A percentile compares a stretch with the other conserved stretches of the same genome.
Evolutionary conservation across 2,113 vertebrate genomes (phyloP).

Genomic region (Perognathus longimembris): DNA sequence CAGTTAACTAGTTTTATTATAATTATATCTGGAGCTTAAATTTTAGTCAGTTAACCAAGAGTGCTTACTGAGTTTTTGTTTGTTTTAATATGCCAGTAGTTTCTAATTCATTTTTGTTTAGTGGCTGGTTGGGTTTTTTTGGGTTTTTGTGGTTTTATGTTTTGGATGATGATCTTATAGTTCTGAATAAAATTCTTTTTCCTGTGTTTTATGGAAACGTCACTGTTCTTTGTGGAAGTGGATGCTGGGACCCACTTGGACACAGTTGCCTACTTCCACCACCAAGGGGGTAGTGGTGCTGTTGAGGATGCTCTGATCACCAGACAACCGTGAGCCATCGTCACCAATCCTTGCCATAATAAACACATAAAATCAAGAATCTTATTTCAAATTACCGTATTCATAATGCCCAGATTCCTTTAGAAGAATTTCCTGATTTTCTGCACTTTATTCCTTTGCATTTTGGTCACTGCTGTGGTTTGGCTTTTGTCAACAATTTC

Average conservation of each 20-base stretch:
- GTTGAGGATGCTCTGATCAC: too few species aligned
- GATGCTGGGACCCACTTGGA: neutral
- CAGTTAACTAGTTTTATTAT: too few species aligned
- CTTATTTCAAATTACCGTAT: neutral
- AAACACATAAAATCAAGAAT: neutral
- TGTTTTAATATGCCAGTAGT: neutral
- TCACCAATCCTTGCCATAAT: neutral
- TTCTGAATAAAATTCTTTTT: neutral
- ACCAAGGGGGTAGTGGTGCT: rapidly evolving
- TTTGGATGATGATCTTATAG: neutral
- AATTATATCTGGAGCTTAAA: too few species aligned
- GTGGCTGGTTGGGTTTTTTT: too few species aligned
- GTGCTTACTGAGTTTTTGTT: neutral
- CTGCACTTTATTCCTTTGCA: neutral
- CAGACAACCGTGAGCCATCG: too few species aligned
- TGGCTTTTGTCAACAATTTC: neutral
- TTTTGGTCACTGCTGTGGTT: neutral
- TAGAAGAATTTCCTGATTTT: neutral
- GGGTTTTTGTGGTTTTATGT: neutral
- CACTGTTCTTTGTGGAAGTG: neutral
- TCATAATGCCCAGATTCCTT: neutral
- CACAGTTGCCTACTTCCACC: rapidly evolving
- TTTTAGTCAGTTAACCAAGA: too few species aligned
- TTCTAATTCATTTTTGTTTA: neutral
- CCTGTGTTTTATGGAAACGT: neutral